Evolutionary conservation across 1,140 invertebrate species (phyloP).

Genomic region (Drosophila nigromelanica): DNA sequence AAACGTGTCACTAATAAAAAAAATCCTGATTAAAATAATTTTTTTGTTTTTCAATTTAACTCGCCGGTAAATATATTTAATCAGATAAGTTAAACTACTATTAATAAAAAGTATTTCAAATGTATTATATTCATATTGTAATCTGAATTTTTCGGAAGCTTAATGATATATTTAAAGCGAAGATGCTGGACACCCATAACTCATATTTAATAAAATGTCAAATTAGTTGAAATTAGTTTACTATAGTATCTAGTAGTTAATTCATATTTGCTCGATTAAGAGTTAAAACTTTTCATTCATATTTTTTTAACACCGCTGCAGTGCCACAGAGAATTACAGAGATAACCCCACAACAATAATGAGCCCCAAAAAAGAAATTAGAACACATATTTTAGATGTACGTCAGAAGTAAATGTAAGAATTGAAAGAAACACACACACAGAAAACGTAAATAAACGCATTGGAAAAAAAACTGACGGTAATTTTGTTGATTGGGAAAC

Average conservation of each 20-base stretch:
- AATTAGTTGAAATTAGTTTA: not conserved
- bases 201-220: too few relatives aligned
- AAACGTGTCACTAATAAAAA: too few relatives aligned
- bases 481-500: not conserved
- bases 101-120: too few relatives aligned
- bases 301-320: slow-evolving; percentile 35
- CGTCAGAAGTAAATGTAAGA: slow-evolving; percentile 77
- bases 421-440: slow-evolving; percentile 30
- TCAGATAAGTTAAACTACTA: too few relatives aligned
- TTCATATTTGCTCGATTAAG: not conserved
- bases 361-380: slow-evolving; percentile 29
- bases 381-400: slow-evolving; percentile 79
- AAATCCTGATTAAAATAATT: too few relatives aligned
- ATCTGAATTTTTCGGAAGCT: too few relatives aligned
- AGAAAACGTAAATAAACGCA: slow-evolving; percentile 52
- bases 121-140: too few relatives aligned
- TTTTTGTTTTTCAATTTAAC: too few relatives aligned
- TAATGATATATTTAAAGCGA: too few relatives aligned
- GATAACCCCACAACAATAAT: slow-evolving; percentile 34
- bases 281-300: too few relatives aligned
- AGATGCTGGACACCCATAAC: too few relatives aligned
- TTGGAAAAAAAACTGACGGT: slow-evolving; percentile 42
- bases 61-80: too few relatives aligned
- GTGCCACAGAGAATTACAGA: slow-evolving; percentile 24
- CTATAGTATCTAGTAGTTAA: not conserved